Conservation (phyloP, 2,113 vertebrate species). For the Poeciliopsis occidentalis region DNA sequence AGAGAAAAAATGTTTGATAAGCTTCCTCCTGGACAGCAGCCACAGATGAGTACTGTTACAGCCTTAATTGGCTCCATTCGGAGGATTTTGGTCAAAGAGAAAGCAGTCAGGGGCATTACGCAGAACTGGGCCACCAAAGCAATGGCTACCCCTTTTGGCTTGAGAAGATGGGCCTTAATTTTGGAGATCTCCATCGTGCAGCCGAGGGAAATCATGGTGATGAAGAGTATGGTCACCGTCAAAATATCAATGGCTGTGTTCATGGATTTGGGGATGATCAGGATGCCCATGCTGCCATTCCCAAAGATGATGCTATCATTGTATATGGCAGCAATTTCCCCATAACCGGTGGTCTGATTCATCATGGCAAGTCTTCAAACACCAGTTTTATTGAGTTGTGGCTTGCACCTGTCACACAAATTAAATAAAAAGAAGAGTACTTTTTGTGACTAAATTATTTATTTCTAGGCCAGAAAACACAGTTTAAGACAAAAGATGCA, state of each 20-base stretch:
- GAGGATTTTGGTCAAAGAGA: conserved; percentile 79
- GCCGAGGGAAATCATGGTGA: conserved; percentile 83
- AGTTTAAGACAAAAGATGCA: neutral
- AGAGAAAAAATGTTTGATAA: conserved; percentile 86
- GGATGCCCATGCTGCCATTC: conserved; percentile 16
- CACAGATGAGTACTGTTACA: conserved; percentile 84
- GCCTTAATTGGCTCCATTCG: conserved; percentile 75
- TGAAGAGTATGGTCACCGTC: conserved; percentile 69
- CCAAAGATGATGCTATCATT: conserved; percentile 49
- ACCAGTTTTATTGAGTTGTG: neutral
- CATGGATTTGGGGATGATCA: conserved; percentile 28
- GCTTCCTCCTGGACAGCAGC: conserved; percentile 86
- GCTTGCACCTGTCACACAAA: conserved; percentile 45
- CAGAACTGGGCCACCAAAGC: conserved; percentile 85
- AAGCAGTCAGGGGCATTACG: conserved; percentile 87
- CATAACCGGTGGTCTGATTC: conserved; percentile 54
- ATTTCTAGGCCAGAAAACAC: neutral
- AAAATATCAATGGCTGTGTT: conserved; percentile 72
- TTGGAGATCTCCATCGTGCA: conserved; percentile 86
- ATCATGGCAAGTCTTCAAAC: conserved; percentile 34
- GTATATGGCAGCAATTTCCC: neutral
- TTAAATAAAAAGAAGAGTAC: neutral
- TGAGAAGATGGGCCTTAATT: conserved; percentile 82
- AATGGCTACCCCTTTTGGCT: conserved; percentile 81
- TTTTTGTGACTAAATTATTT: neutral